Percentiles rank a stretch among this genome's conserved stretches.
Conservation (phyloP, 1,140 invertebrate genomes). For the Drosophila subobscura region DNA sequence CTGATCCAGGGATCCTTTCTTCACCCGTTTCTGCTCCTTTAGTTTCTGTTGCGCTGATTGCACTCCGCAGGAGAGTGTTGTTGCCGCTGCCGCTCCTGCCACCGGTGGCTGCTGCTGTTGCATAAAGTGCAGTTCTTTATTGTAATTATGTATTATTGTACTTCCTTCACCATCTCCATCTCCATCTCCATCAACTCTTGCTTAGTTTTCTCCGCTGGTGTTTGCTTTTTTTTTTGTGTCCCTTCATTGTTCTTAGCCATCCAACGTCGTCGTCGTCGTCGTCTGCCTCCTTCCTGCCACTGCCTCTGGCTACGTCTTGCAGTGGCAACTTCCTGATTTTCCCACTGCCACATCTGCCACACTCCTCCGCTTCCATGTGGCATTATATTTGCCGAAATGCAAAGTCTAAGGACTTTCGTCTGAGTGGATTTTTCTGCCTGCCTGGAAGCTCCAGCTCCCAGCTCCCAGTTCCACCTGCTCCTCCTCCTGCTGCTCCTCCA, state of each 20-base stretch:
- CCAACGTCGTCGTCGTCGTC: constrained; percentile 23
- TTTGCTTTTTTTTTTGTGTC: constrained; percentile 38
- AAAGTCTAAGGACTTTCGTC: constrained; percentile 83
- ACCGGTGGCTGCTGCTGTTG: constrained; percentile 23
- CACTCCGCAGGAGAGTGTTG: constrained; percentile 39
- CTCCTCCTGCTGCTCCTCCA: constrained; percentile 32
- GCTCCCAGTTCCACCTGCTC: neutral
- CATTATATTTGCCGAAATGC: constrained; percentile 79
- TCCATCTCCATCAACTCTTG: constrained; percentile 38
- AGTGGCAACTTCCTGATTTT: constrained; percentile 78
- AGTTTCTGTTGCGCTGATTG: constrained; percentile 62
- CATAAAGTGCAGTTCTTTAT: constrained; percentile 67
- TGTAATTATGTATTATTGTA: constrained; percentile 67
- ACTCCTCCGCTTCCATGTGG: constrained; percentile 21
- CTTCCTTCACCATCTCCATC: neutral
- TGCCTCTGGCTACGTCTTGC: constrained; percentile 52
- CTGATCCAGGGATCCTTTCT: constrained; percentile 29
- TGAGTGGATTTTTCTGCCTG: constrained; percentile 76
- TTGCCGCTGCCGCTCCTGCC: constrained; percentile 9
- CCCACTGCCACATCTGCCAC: constrained; percentile 27
- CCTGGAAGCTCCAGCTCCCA: constrained; percentile 4
- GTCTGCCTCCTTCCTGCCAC: constrained; percentile 25
- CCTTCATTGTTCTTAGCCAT: constrained; percentile 70
- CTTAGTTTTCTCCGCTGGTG: constrained; percentile 41
- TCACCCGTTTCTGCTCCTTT: constrained; percentile 27